Base-by-base conservation (phyloP, 1,140 invertebrate species). In the Caerostris extrusa region DNA sequence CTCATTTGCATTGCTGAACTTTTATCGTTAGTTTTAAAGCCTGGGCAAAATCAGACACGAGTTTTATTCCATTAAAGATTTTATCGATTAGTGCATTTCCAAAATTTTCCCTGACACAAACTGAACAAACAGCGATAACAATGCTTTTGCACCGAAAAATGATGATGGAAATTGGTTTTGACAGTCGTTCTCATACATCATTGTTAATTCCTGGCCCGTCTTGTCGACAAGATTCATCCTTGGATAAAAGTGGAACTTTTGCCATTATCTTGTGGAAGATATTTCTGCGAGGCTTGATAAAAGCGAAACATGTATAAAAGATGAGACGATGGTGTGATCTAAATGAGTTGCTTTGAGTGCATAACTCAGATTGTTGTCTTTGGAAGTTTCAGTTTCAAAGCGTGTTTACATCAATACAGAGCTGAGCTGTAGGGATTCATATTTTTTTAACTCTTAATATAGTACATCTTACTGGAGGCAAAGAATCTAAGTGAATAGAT, bases 111-210 rank as follows among this genome's bases (percentile, higher is more conserved):
- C 53, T 60, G 7, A 88, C 86, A 67, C 60, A 34, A 67, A 88
- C 86, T 88, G 86, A 50, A 14, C 56, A 88, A 88, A 88, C 60
- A 64, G 53, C 56, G 86, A 88, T 88, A 88, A 88, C 86, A 88
- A 88, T 88, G 86, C 86, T 67, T 55, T 88, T 85, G 34, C n/a
- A n/a, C n/a, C 58, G 61, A 67, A 88, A 88, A 88, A 88, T 88
- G 57, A 88, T 88, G 34, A 88, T 88, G 86, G 60, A 67, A 88
- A 88, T 88, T 88, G 86, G 86, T 88, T 88, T 88, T 88, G 86
- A 88, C 86, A 88, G 86, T 64, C 53, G 61, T 88, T 88, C 86
- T 67, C 86, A 88, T 88, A 53, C 64, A 67, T 88, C 86, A 88
- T 88, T 64, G 57, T 67, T 88, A 67, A 19, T n/a, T 19, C 19